A percentile compares a stretch with the other conserved stretches of the same genome.
Conservation (phyloP, 2,888 invertebrate genomes). For the Drosophila histrio region DNA sequence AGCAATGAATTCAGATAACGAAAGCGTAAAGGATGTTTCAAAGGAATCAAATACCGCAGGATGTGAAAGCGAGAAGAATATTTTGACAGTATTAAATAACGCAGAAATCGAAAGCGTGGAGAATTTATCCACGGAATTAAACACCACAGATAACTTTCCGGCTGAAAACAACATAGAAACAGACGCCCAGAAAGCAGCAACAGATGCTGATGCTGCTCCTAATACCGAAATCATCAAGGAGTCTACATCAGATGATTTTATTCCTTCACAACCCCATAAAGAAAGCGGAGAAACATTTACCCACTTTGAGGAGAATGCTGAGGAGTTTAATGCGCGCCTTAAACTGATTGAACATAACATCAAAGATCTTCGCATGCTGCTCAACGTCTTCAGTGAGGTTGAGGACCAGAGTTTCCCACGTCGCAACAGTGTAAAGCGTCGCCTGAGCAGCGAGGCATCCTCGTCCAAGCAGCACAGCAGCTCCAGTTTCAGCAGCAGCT, state of each 20-base stretch:
- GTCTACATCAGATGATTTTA: neutral
- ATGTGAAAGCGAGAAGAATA: neutral
- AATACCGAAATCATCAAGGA: neutral
- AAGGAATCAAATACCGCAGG: neutral
- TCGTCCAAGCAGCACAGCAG: conserved; percentile 38
- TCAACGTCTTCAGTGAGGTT: conserved; percentile 40
- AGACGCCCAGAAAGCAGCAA: neutral
- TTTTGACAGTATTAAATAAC: neutral
- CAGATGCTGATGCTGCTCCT: neutral
- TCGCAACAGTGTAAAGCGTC: conserved; percentile 39
- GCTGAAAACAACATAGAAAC: too few relatives aligned
- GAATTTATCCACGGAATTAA: neutral
- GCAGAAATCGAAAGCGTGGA: neutral
- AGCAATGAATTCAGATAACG: neutral
- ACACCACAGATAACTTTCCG: neutral
- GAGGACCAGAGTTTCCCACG: conserved; percentile 32
- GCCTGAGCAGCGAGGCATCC: conserved; percentile 37
- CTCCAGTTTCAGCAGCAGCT: conserved; percentile 38
- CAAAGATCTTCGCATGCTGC: conserved; percentile 56
- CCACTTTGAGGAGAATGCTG: conserved; percentile 65
- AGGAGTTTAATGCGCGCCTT: conserved; percentile 59
- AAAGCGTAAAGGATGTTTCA: neutral
- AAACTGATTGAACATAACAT: conserved; percentile 65
- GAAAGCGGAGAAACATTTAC: conserved; percentile 44
- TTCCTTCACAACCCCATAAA: neutral